phyloP scores from a whole-genome alignment of 2,113 vertebrate species.

The Psittacara wagleri region DNA sequence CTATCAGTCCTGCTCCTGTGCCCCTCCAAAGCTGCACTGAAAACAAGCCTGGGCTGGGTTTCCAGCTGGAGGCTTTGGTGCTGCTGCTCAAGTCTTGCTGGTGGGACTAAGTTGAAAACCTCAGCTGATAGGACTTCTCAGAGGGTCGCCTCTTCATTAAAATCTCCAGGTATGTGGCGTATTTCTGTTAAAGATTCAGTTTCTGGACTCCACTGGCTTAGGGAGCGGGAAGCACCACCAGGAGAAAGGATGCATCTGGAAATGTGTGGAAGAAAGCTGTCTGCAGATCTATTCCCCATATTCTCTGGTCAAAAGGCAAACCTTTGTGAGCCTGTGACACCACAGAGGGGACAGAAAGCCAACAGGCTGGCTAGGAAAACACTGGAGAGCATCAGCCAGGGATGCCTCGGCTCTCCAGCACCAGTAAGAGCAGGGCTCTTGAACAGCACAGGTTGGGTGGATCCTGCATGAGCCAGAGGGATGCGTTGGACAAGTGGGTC shows the following conservation, averaged over 20 bases:
- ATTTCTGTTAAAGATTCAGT: background rate
- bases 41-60: background rate
- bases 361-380: background rate
- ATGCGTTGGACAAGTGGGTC: background rate
- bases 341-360: background rate
- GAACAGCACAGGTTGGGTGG: background rate
- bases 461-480: background rate
- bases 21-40: background rate
- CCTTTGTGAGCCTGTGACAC: background rate
- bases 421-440: background rate
- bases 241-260: background rate
- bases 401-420: background rate
- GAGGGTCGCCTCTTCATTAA: background rate
- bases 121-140: background rate
- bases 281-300: background rate
- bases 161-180: background rate
- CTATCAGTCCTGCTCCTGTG: background rate
- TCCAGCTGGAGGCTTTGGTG: background rate
- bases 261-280: background rate
- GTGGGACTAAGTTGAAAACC: background rate
- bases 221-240: background rate
- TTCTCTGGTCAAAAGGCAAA: background rate
- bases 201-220: background rate
- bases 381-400: background rate
- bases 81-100: background rate